phyloP scores from a whole-genome alignment of 2,113 vertebrate genomes.

The Elachura formosa region DNA sequence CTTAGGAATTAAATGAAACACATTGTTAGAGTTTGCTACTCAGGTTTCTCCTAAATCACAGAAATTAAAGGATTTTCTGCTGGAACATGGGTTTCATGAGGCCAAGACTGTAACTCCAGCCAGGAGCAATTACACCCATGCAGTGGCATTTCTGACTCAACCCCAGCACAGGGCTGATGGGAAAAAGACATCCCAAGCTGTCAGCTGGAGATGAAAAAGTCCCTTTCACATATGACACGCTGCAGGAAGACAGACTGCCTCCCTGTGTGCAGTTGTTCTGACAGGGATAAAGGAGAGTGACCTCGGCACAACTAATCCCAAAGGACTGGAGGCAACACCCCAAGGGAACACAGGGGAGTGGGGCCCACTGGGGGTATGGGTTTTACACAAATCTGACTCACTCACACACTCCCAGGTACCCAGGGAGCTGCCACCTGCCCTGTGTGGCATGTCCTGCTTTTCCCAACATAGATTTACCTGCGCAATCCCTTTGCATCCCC shows the following conservation, averaged over 20 bases:
- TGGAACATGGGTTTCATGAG: not conserved
- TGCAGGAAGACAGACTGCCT: not conserved
- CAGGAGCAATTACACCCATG: not conserved
- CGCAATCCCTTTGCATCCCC: not conserved
- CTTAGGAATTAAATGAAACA: constrained; percentile 4
- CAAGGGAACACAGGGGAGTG: not conserved
- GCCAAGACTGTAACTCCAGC: not conserved
- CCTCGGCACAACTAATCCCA: not conserved
- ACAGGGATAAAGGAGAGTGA: not conserved
- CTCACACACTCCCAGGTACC: not conserved
- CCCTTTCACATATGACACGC: not conserved
- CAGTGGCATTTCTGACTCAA: not conserved
- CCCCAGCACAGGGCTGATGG: not conserved
- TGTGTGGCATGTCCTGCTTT: not conserved
- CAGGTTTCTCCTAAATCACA: constrained; percentile 37
- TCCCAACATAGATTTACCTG: not conserved
- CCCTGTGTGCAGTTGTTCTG: not conserved
- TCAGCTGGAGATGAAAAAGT: not conserved
- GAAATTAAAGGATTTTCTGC: constrained; percentile 13
- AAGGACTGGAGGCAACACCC: not conserved
- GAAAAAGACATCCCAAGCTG: not conserved
- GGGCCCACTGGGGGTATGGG: not conserved
- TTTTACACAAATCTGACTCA: not conserved
- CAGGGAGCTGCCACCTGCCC: not conserved
- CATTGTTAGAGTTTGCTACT: constrained; percentile 12